phyloP scores from a whole-genome alignment of 2,888 invertebrate species.

The Cheilosia vulpina region DNA sequence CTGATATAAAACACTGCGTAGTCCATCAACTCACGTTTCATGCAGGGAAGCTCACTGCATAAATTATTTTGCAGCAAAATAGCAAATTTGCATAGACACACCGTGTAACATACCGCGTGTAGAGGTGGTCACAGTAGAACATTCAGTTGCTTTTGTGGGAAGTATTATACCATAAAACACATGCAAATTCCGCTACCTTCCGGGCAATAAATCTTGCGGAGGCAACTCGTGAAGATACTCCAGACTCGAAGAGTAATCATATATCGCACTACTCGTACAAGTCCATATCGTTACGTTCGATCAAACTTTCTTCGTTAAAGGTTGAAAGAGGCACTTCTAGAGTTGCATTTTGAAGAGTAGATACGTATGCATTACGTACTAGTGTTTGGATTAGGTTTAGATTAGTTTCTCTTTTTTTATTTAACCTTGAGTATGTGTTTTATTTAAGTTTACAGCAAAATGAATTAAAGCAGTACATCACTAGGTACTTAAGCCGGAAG shows the following conservation, averaged over 20 bases:
- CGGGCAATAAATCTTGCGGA: slow-evolving; percentile 62
- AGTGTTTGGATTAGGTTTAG: slow-evolving; percentile 1
- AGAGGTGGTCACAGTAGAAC: slow-evolving; percentile 36
- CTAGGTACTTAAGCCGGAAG: background rate
- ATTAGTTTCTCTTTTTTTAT: slow-evolving; percentile 3
- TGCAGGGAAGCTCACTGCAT: slow-evolving; percentile 40
- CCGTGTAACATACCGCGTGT: background rate
- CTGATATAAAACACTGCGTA: slow-evolving; percentile 18
- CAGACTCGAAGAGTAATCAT: slow-evolving; percentile 21
- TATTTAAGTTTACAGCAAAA: background rate
- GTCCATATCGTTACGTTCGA: slow-evolving; percentile 46
- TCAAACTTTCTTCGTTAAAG: slow-evolving; percentile 64
- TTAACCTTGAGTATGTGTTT: background rate
- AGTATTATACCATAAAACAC: slow-evolving; percentile 69
- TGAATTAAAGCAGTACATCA: background rate
- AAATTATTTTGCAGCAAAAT: slow-evolving; percentile 45
- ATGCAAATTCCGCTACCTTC: slow-evolving; percentile 68
- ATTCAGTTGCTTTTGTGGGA: slow-evolving; percentile 45
- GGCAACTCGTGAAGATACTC: slow-evolving; percentile 51
- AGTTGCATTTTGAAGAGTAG: slow-evolving; percentile 28
- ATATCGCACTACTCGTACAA: background rate
- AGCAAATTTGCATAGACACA: slow-evolving; percentile 55
- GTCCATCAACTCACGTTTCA: slow-evolving; percentile 10
- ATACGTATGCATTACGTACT: slow-evolving; percentile 9
- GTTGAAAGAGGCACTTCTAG: slow-evolving; percentile 43